Evolutionary conservation across 1,140 invertebrate genomes (phyloP).

Genomic region (Papilio helenus): DNA sequence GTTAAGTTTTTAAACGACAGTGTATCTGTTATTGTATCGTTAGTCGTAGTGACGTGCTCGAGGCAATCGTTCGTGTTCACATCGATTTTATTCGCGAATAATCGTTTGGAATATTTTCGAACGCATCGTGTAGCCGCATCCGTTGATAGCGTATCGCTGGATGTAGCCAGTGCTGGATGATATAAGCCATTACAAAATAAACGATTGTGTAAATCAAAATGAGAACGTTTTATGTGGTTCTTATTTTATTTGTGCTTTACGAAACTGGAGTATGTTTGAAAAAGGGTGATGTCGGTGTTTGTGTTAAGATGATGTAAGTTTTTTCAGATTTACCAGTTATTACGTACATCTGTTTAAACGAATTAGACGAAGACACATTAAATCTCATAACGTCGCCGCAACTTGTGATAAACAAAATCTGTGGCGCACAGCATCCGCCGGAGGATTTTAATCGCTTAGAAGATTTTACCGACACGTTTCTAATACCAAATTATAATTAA

Average conservation of each 20-base stretch:
- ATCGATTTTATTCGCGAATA: slow-evolving; percentile 33
- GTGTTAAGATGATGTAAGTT: slow-evolving; percentile 22
- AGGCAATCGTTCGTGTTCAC: slow-evolving; percentile 14
- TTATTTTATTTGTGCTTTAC: slow-evolving; percentile 35
- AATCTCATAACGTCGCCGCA: slow-evolving; percentile 40
- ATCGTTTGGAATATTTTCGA: slow-evolving; percentile 31
- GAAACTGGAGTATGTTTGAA: slow-evolving; percentile 19
- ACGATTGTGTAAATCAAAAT: slow-evolving; percentile 14
- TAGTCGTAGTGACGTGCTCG: slow-evolving; percentile 22
- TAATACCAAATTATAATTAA: background rate
- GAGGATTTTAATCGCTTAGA: slow-evolving; percentile 20
- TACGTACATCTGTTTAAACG: background rate
- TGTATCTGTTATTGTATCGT: background rate
- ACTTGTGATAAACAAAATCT: slow-evolving; percentile 24
- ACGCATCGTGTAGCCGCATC: background rate
- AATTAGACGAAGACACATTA: background rate
- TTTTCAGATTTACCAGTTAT: background rate
- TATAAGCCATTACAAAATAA: slow-evolving; percentile 33
- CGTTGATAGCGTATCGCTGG: slow-evolving; percentile 19
- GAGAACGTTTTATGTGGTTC: slow-evolving; percentile 22
- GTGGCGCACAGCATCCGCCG: slow-evolving; percentile 15
- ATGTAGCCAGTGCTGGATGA: slow-evolving; percentile 22
- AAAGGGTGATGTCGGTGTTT: slow-evolving; percentile 29
- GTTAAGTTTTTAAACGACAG: slow-evolving; percentile 18
- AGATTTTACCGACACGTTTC: background rate